A percentile compares a stretch with the other conserved stretches of the same genome.
Evolutionary conservation across 2,888 invertebrate genomes (phyloP).

Genomic region (Phalera bucephala): DNA sequence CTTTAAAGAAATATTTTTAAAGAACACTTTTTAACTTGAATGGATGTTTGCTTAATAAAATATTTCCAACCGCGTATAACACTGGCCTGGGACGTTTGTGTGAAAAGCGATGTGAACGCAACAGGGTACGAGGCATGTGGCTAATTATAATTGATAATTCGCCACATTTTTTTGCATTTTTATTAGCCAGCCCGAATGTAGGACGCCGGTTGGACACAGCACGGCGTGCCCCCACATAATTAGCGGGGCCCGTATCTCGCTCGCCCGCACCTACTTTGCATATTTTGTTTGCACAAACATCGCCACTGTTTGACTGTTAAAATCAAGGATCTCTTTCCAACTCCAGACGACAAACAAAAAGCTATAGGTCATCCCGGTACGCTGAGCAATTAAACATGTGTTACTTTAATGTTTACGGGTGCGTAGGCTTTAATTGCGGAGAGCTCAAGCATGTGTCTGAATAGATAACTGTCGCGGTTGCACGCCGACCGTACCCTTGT

Average conservation of each 20-base stretch:
- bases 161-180: constrained; percentile 70
- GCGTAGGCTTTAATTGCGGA: constrained; percentile 22
- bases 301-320: constrained; percentile 74
- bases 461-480: constrained; percentile 16
- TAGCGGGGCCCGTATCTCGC: constrained; percentile 70
- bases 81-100: constrained; percentile 6
- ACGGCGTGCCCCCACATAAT: constrained; percentile 76
- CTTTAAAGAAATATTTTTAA: constrained; percentile 16
- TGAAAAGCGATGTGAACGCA: constrained; percentile 22
- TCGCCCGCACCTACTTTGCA: constrained; percentile 76
- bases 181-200: constrained; percentile 69
- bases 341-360: constrained; percentile 53
- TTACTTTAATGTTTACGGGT: constrained; percentile 35
- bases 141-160: constrained; percentile 78
- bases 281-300: constrained; percentile 79
- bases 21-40: constrained; percentile 12
- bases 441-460: constrained; percentile 10
- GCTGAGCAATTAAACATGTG: constrained; percentile 44
- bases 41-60: constrained; percentile 14
- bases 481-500: constrained; percentile 7
- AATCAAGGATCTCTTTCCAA: constrained; percentile 70
- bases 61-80: constrained; percentile 5
- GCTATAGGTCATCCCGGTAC: constrained; percentile 49
- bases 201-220: constrained; percentile 61
- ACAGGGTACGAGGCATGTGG: constrained; percentile 32